A percentile compares a stretch with the other conserved stretches of the same genome.
Evolutionary conservation across 2,888 invertebrate species (phyloP).

Genomic region (Chrysolina oricalcia): DNA sequence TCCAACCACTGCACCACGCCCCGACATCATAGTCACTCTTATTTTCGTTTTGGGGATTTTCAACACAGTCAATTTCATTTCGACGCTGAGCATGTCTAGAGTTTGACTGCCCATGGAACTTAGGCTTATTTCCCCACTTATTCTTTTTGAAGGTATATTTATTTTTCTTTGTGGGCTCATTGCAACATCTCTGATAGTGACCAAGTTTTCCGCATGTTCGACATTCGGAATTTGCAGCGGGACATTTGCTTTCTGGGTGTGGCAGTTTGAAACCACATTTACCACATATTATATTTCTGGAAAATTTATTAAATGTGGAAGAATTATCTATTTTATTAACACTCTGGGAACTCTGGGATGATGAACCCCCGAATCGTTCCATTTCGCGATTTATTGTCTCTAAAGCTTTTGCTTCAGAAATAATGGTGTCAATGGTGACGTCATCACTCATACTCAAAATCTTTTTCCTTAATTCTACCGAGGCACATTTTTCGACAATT

Average conservation of each 20-base stretch:
- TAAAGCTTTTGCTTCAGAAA: slow-evolving; percentile 48
- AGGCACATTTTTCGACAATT: slow-evolving; percentile 55
- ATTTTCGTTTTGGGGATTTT: neutral
- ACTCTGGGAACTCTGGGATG: neutral
- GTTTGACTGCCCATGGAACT: neutral
- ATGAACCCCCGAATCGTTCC: slow-evolving; percentile 30
- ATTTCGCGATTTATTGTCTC: slow-evolving; percentile 48
- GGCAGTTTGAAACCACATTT: neutral
- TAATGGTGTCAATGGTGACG: slow-evolving; percentile 45
- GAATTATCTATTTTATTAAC: slow-evolving; percentile 2
- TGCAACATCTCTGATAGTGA: slow-evolving; percentile 1
- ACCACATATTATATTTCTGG: neutral
- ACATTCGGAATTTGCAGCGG: neutral
- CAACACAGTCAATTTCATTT: neutral
- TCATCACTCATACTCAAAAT: slow-evolving; percentile 46
- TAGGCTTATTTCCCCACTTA: neutral
- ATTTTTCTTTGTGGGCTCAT: neutral
- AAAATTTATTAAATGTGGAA: neutral
- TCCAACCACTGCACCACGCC: too few species aligned
- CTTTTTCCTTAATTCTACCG: slow-evolving; percentile 52
- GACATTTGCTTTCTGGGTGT: neutral
- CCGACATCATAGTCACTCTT: neutral
- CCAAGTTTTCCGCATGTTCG: slow-evolving; percentile 1
- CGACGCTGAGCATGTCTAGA: neutral
- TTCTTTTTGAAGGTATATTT: neutral